phyloP scores from a whole-genome alignment of 2,888 invertebrate species.

The Chrysina gloriosa region DNA sequence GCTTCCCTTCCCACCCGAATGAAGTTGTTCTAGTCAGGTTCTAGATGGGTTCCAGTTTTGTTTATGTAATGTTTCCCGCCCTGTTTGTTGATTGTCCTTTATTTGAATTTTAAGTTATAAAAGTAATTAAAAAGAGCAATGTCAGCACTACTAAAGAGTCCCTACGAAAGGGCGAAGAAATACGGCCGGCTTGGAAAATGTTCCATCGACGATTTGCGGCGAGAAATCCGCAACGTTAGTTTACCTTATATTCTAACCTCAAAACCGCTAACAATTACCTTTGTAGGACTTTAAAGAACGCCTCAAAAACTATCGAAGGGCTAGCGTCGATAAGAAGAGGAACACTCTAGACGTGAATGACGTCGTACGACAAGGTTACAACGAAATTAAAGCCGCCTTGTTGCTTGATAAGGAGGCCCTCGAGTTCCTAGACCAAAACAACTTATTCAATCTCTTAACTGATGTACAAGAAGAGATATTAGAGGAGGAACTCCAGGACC shows the following conservation, averaged over 20 bases:
- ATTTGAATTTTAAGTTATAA: no score
- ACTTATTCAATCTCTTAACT: constrained; percentile 51
- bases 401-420: constrained; percentile 44
- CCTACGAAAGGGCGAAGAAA: constrained; percentile 18
- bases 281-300: constrained; percentile 47
- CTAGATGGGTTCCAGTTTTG: no score
- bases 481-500: constrained; percentile 48
- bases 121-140: constrained; percentile 7
- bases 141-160: constrained; percentile 4
- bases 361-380: constrained; percentile 45
- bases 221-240: constrained; percentile 44
- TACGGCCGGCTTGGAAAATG: constrained; percentile 10
- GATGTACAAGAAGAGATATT: constrained; percentile 51
- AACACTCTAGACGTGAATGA: constrained; percentile 5
- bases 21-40: no score
- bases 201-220: constrained; percentile 40
- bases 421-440: constrained; percentile 50
- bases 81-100: no score
- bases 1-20: no score
- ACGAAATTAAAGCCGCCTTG: constrained; percentile 47
- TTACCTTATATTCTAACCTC: background rate
- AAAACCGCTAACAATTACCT: constrained; percentile 3
- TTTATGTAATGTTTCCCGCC: no score
- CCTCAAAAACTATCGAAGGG: constrained; percentile 40
- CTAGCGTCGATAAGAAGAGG: constrained; percentile 38